Percentiles rank a stretch among this genome's conserved stretches.
Conservation (phyloP, 2,797 vertebrate genomes). For the Helicolenus hilgendorfi region DNA sequence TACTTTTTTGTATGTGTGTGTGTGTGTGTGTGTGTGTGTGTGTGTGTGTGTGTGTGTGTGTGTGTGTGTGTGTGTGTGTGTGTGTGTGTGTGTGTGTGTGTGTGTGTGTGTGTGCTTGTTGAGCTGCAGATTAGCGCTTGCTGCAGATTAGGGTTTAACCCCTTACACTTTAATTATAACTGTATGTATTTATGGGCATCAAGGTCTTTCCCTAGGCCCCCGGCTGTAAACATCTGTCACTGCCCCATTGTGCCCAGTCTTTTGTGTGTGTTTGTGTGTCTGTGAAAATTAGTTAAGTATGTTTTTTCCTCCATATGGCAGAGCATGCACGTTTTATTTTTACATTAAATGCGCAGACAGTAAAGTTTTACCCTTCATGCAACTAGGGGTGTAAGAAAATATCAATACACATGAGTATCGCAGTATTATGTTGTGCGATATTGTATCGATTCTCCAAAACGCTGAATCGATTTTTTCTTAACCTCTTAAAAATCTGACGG, state of each 20-base stretch:
- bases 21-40: not conserved
- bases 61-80: not conserved
- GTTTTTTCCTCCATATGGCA: not conserved
- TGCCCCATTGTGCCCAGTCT: not conserved
- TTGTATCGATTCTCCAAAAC: no score
- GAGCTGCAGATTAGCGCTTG: conserved; percentile 92
- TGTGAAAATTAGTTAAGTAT: not conserved
- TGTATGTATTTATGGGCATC: conserved; percentile 94
- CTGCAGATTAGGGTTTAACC: conserved; percentile 94
- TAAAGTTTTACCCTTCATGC: not conserved
- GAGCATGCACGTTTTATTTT: not conserved
- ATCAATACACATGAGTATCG: no score
- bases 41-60: not conserved
- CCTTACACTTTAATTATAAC: conserved; percentile 97
- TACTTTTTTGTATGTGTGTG: not conserved
- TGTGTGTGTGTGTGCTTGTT: conserved; percentile 1
- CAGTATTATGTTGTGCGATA: no score
- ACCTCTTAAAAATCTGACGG: no score
- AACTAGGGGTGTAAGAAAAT: no score
- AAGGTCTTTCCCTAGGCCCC: conserved; percentile 47
- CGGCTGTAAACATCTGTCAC: conserved; percentile 83
- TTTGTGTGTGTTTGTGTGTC: not conserved
- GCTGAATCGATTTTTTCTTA: no score
- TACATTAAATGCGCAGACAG: not conserved
- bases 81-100: not conserved